Percentiles rank a stretch among this genome's conserved stretches.
Conservation (phyloP, 2,113 vertebrate species). For the Pluvialis apricaria region DNA sequence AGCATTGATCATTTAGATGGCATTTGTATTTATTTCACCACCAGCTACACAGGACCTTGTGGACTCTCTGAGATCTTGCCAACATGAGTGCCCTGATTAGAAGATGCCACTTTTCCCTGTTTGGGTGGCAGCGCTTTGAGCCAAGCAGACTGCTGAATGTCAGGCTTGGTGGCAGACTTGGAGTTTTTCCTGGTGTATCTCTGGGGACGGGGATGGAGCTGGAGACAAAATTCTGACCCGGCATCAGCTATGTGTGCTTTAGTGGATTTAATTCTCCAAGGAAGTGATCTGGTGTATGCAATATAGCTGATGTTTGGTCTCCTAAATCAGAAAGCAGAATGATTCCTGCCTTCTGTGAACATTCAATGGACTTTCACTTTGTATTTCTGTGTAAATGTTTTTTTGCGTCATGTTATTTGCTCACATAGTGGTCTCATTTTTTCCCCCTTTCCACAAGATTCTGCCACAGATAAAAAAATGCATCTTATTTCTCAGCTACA, state of each 20-base stretch:
- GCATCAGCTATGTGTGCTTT: neutral
- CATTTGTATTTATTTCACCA: neutral
- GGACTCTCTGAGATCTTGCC: neutral
- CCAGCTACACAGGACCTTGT: neutral
- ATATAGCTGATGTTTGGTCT: neutral
- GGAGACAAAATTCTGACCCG: neutral
- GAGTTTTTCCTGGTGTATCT: neutral
- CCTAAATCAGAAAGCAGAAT: neutral
- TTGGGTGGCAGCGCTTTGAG: neutral
- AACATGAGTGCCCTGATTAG: neutral
- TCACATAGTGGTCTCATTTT: neutral
- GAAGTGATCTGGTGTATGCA: neutral
- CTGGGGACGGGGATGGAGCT: neutral
- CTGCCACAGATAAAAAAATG: neutral
- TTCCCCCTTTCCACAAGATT: neutral
- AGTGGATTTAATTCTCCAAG: neutral
- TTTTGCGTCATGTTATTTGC: neutral
- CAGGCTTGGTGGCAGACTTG: accelerated
- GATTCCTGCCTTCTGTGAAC: neutral
- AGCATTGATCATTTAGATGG: neutral
- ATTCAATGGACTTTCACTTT: neutral
- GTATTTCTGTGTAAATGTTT: neutral
- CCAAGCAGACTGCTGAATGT: neutral
- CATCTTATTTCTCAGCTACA: neutral
- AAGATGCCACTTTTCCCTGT: neutral